Percentiles rank a stretch among this genome's conserved stretches.
Evolutionary conservation across 1,140 invertebrate genomes (phyloP).

Genomic region (Alviniconcha marisindica): DNA sequence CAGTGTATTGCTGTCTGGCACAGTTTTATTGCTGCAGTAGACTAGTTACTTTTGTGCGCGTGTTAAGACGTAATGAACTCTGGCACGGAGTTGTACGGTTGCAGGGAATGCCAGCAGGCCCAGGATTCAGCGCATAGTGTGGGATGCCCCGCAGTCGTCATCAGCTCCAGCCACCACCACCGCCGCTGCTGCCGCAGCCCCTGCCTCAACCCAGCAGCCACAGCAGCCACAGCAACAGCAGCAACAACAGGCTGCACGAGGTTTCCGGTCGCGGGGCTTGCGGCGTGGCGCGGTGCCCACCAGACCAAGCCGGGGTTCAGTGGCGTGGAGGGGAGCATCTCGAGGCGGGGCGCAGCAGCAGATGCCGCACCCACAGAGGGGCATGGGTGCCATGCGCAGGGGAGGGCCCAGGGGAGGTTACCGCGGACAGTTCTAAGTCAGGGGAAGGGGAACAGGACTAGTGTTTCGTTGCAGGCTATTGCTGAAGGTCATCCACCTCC

Average conservation of each 20-base stretch:
- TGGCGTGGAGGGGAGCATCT: conserved; percentile 15
- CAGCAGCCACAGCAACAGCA: background rate
- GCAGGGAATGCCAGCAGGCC: conserved; percentile 61
- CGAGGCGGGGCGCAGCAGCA: conserved; percentile 3
- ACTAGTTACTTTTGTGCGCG: too few relatives aligned
- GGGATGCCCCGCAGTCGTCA: conserved; percentile 45
- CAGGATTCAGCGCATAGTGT: conserved; percentile 63
- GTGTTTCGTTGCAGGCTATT: too few relatives aligned
- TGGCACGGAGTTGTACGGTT: too few relatives aligned
- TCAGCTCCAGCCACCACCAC: conserved; percentile 21
- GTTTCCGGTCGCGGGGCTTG: background rate
- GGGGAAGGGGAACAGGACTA: background rate
- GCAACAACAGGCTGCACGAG: background rate
- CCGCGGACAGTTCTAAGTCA: background rate
- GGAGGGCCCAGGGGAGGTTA: background rate
- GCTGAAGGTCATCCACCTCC: too few relatives aligned
- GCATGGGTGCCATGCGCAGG: conserved; percentile 24
- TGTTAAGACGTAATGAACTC: too few relatives aligned
- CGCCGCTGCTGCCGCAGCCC: conserved; percentile 28
- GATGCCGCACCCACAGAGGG: conserved; percentile 1
- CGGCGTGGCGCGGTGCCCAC: conserved; percentile 24
- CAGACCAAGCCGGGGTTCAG: conserved; percentile 29
- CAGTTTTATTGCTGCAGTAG: too few relatives aligned
- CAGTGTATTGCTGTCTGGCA: too few relatives aligned
- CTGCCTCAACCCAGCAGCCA: conserved; percentile 42